Conservation (phyloP, 2,113 vertebrate genomes). For the Zapornia atra region DNA sequence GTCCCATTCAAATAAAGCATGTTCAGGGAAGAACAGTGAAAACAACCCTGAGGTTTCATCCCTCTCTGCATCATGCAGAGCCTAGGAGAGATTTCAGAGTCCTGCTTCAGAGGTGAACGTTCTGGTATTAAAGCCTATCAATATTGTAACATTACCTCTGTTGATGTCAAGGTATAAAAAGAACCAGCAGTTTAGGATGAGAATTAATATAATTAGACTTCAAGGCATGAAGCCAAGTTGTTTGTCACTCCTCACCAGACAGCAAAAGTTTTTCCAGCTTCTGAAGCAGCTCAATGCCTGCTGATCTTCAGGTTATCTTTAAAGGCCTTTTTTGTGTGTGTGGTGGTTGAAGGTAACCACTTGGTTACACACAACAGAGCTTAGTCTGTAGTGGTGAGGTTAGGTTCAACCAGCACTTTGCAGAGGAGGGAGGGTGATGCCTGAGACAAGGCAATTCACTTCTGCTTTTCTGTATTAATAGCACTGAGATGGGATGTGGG, state of each 20-base stretch:
- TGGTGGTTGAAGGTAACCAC: background rate
- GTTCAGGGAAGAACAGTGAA: background rate
- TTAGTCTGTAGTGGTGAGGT: background rate
- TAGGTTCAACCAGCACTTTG: background rate
- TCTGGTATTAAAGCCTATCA: background rate
- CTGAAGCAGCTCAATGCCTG: background rate
- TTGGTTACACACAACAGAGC: background rate
- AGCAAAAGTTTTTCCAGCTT: background rate
- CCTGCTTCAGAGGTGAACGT: background rate
- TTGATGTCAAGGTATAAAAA: background rate
- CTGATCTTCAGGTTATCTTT: background rate
- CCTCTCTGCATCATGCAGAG: background rate
- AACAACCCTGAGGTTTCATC: background rate
- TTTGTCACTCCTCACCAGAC: background rate
- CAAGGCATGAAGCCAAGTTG: background rate
- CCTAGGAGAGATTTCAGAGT: background rate
- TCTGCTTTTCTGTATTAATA: background rate
- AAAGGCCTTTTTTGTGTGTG: background rate
- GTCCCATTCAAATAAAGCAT: background rate
- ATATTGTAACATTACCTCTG: background rate
- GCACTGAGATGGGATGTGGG: background rate
- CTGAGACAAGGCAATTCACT: background rate
- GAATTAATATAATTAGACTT: background rate
- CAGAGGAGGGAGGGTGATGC: background rate
- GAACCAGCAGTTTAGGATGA: background rate